phyloP scores from a whole-genome alignment of 2,113 vertebrate species.

The Carassius gibelio region DNA sequence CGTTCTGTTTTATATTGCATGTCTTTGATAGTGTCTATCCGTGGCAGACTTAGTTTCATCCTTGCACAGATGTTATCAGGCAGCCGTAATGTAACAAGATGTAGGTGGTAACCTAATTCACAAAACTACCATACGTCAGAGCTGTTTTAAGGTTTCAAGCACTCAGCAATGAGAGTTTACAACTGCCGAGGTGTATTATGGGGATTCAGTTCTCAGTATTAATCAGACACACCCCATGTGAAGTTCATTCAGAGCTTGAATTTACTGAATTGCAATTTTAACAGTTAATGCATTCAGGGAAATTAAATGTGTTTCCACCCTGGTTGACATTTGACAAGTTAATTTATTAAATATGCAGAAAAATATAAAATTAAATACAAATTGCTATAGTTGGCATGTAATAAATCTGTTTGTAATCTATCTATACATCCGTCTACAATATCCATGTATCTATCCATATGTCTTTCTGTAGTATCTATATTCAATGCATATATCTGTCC shows the following conservation, averaged over 20 bases:
- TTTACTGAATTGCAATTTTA: neutral
- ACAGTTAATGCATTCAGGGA: neutral
- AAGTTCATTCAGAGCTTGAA: neutral
- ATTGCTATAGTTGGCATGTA: neutral
- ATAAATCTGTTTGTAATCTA: neutral
- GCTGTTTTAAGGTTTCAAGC: neutral
- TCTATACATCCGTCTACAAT: neutral
- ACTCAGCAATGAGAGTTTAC: neutral
- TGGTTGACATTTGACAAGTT: too few relatives aligned
- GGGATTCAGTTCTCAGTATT: neutral
- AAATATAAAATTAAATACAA: neutral
- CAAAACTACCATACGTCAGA: constrained; percentile 1
- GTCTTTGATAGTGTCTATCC: neutral
- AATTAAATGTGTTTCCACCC: neutral
- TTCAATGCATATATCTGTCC: too few relatives aligned
- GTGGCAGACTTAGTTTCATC: constrained; percentile 5
- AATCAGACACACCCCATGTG: neutral
- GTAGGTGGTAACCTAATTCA: constrained; percentile 16
- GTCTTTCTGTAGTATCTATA: too few relatives aligned
- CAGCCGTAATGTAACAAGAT: neutral
- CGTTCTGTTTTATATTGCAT: neutral
- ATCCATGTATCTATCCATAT: too few relatives aligned
- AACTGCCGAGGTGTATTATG: neutral
- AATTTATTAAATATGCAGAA: neutral
- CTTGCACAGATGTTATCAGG: constrained; percentile 12